These are phyloP conservation scores for Drosophila malerkotliana DNA, from an alignment of 1,140 invertebrate genomes.

Conservation along the genomic window DNA sequence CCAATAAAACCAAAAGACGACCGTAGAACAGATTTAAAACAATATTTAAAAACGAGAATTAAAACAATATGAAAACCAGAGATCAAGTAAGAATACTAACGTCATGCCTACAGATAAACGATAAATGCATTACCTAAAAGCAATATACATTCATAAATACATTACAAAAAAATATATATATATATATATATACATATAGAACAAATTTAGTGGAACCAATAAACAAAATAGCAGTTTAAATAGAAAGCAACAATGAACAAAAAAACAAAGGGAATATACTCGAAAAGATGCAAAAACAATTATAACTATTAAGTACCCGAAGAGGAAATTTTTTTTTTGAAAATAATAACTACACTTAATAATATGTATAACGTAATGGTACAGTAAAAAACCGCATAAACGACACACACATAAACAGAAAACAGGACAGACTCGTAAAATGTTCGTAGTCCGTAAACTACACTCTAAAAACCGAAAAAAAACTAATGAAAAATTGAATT, in stretches of 20 bases:
- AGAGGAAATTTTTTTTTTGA: conserved; percentile 64
- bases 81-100: conserved; percentile 31
- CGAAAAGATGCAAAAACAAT: conserved; percentile 38
- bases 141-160: conserved; percentile 58
- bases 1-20: conserved; percentile 27
- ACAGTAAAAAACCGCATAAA: conserved; percentile 47
- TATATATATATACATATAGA: conserved; percentile 43
- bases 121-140: conserved; percentile 47
- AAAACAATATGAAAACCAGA: conserved; percentile 9
- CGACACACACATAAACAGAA: conserved; percentile 52
- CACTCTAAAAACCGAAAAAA: conserved; percentile 28
- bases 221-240: conserved; percentile 42
- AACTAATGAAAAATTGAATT: conserved; percentile 62
- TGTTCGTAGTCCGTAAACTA: conserved; percentile 9
- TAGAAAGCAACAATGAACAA: conserved; percentile 25
- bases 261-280: conserved; percentile 53
- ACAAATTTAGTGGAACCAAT: conserved; percentile 61
- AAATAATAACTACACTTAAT: conserved; percentile 53
- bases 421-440: conserved; percentile 9
- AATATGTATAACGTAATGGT: conserved; percentile 33
- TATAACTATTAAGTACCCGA: conserved; percentile 44
- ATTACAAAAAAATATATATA: conserved; percentile 55
- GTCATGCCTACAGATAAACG: conserved; percentile 44
- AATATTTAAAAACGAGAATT: neutral
- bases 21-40: conserved; percentile 8